Conservation (phyloP, 2,797 vertebrate genomes). For the Cephalopachus bancanus region DNA sequence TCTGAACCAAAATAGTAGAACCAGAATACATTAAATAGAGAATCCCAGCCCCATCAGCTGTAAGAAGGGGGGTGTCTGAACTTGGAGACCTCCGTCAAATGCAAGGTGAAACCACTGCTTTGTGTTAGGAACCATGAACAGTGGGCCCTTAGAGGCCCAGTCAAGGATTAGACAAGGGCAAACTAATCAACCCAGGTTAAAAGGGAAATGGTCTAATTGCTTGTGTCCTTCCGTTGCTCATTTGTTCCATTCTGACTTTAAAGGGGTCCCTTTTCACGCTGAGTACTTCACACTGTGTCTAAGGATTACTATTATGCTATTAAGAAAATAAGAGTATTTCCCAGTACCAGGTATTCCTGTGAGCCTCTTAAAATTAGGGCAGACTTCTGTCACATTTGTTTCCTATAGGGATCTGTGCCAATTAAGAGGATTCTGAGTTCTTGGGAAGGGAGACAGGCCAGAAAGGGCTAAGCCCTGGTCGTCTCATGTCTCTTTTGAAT, state of each 20-base stretch:
- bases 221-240: not conserved
- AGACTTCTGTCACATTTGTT: slow-evolving; percentile 84
- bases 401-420: slow-evolving; percentile 87
- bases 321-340: slow-evolving; percentile 84
- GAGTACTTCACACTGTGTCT: slow-evolving; percentile 59
- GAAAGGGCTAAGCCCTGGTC: not conserved
- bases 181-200: not conserved
- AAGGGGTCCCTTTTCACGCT: not conserved
- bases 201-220: not conserved
- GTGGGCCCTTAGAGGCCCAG: not conserved
- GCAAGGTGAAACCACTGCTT: not conserved
- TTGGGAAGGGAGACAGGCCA: not conserved
- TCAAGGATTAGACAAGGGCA: not conserved
- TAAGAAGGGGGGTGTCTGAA: not conserved
- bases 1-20: not conserved
- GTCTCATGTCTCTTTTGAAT: not conserved
- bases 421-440: slow-evolving; percentile 81
- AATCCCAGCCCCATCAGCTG: not conserved
- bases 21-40: not conserved
- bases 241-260: not conserved
- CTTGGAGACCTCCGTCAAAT: not conserved
- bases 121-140: not conserved
- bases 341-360: slow-evolving; percentile 83
- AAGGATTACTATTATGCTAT: slow-evolving; percentile 76
- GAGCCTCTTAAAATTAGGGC: slow-evolving; percentile 87